Evolutionary conservation across 2,888 invertebrate genomes (phyloP).

Genomic region (Cerceris ruficornis): DNA sequence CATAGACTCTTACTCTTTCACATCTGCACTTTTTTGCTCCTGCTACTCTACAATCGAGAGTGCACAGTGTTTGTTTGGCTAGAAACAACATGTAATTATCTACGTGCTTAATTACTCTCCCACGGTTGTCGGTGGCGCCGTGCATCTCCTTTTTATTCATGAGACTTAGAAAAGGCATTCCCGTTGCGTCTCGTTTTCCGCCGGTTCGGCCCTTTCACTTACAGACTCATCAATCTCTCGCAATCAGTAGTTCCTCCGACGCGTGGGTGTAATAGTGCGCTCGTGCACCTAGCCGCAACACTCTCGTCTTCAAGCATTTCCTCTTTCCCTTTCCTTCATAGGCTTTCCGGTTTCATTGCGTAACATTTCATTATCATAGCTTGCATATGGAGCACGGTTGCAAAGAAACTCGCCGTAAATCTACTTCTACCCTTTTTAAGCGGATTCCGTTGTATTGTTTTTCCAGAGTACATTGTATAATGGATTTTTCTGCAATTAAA

Average conservation of each 20-base stretch:
- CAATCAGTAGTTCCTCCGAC: conserved; percentile 48
- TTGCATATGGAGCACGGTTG: conserved; percentile 27
- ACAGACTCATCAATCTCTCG: conserved; percentile 65
- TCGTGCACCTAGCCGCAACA: conserved; percentile 34
- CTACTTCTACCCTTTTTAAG: background rate
- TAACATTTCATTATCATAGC: conserved; percentile 61
- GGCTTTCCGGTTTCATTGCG: conserved; percentile 50
- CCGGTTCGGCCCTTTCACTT: conserved; percentile 61
- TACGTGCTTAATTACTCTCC: conserved; percentile 54
- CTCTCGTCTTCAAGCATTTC: conserved; percentile 53
- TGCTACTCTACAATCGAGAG: background rate
- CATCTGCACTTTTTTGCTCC: background rate
- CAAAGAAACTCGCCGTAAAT: conserved; percentile 25
- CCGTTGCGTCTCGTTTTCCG: conserved; percentile 56
- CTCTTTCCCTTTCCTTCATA: conserved; percentile 45
- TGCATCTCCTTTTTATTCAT: conserved; percentile 46
- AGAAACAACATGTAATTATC: conserved; percentile 53
- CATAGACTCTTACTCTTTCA: no score
- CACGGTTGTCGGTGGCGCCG: conserved; percentile 47
- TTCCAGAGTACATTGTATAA: background rate
- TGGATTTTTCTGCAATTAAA: no score
- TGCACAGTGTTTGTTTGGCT: conserved; percentile 12
- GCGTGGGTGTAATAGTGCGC: conserved; percentile 22
- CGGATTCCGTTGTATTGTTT: background rate
- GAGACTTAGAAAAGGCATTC: conserved; percentile 51